Percentiles rank a stretch among this genome's conserved stretches.
phyloP scores from a whole-genome alignment of 2,113 vertebrate genomes.

The Nothocercus nigrocapillus region DNA sequence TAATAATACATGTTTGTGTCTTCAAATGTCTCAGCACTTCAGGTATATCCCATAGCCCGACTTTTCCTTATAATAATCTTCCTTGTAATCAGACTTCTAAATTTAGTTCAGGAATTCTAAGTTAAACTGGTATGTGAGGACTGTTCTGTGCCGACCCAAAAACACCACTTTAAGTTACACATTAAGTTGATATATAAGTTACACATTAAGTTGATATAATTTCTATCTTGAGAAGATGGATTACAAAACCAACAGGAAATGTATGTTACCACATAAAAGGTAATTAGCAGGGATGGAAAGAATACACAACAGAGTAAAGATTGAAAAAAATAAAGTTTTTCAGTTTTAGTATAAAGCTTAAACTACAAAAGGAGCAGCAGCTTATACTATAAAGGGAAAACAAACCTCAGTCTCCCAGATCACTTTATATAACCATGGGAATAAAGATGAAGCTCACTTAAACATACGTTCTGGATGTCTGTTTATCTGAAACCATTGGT shows the following conservation, averaged over 20 bases:
- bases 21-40: neutral
- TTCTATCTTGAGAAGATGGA: neutral
- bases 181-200: neutral
- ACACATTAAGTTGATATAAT: neutral
- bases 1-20: neutral
- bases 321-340: neutral
- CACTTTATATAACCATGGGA: neutral
- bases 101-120: neutral
- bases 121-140: neutral
- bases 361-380: too few species aligned
- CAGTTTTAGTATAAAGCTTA: neutral
- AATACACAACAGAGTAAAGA: neutral
- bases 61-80: neutral
- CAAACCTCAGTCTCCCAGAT: neutral
- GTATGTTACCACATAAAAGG: neutral
- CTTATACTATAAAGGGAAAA: neutral
- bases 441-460: neutral
- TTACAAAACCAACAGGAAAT: neutral
- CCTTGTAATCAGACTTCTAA: neutral
- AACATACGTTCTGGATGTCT: accelerated
- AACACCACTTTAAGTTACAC: neutral
- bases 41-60: neutral
- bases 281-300: neutral
- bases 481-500: neutral
- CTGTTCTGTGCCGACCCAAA: neutral